These are phyloP conservation scores for Brienomyrus brachyistius DNA, from an alignment of 2,113 vertebrate species.

Conservation along the genomic window DNA sequence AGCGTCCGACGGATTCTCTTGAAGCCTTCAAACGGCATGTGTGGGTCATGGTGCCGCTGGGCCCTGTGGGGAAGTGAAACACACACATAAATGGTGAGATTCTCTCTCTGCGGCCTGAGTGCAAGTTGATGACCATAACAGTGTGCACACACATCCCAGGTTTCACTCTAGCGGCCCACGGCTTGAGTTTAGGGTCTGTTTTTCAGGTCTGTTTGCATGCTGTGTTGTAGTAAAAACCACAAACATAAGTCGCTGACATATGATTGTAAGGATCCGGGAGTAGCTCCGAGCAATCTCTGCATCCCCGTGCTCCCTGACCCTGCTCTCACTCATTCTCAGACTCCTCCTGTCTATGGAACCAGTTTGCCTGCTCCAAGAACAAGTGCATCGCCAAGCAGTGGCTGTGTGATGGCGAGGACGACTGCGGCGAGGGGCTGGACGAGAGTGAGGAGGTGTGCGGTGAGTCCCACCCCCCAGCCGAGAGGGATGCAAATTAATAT, in stretches of 20 bases:
- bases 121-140: background rate
- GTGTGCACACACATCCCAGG: background rate
- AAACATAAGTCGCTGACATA: background rate
- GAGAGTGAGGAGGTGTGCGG: slow-evolving; percentile 71
- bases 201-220: background rate
- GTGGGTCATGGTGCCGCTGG: background rate
- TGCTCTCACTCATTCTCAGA: slow-evolving; percentile 42
- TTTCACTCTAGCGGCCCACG: too few relatives aligned
- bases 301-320: background rate
- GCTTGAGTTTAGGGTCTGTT: background rate
- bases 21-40: background rate
- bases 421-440: slow-evolving; percentile 71
- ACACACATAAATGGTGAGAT: background rate
- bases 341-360: slow-evolving; percentile 75
- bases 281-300: too few relatives aligned
- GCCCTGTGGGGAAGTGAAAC: background rate
- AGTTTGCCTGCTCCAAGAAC: slow-evolving; percentile 73
- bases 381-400: slow-evolving; percentile 79
- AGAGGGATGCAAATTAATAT: slow-evolving; percentile 15
- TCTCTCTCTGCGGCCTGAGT: background rate
- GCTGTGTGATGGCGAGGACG: slow-evolving; percentile 76
- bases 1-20: background rate
- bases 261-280: background rate
- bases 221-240: background rate
- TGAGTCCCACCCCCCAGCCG: slow-evolving; percentile 35